Evolutionary conservation across 2,797 vertebrate genomes (phyloP).

Genomic region (Atherinosoma microstoma): DNA sequence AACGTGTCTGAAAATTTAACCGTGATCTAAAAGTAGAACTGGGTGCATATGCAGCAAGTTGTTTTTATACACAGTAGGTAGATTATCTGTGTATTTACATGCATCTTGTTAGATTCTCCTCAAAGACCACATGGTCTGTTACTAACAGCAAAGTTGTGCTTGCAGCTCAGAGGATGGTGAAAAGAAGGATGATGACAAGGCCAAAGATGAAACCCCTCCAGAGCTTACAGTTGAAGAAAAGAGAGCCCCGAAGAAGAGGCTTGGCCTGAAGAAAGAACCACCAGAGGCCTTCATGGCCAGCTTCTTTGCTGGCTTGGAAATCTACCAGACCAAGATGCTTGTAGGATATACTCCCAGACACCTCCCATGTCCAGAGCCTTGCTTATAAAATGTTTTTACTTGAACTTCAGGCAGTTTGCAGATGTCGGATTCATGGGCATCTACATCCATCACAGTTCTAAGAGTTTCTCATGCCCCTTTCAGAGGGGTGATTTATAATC

Average conservation of each 20-base stretch:
- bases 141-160: constrained; percentile 33
- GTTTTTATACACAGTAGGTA: neutral
- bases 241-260: constrained; percentile 87
- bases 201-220: constrained; percentile 83
- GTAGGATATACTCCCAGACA: constrained; percentile 75
- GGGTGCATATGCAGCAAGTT: neutral
- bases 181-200: constrained; percentile 90
- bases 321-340: constrained; percentile 97
- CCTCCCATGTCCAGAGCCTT: neutral
- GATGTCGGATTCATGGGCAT: neutral
- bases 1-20: constrained; percentile 1
- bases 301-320: constrained; percentile 93
- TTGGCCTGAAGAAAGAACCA: constrained; percentile 87
- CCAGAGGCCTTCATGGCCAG: constrained; percentile 93
- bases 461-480: neutral
- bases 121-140: neutral
- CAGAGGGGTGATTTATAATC: neutral
- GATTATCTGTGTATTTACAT: neutral
- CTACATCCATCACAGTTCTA: neutral
- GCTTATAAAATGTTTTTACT: neutral
- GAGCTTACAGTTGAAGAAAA: constrained; percentile 77
- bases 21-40: neutral
- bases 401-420: neutral
- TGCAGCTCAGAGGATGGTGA: constrained; percentile 93
- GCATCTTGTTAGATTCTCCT: neutral